Conservation (phyloP, 2,888 invertebrate genomes). For the Amblyjoppa fuscipennis region DNA sequence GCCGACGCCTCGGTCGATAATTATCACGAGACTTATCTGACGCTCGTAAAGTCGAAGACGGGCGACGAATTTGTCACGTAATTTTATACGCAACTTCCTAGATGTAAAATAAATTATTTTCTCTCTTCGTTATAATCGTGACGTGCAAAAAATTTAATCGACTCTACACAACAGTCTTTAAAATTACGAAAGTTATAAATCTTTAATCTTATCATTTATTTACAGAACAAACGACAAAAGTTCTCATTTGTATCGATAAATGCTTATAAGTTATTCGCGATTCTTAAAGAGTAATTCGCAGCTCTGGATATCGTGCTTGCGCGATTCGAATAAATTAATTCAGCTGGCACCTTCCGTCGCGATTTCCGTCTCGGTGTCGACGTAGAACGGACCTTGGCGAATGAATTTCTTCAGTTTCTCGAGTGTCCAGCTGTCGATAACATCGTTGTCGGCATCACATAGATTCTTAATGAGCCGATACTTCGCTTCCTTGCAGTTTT, state of each 20-base stretch:
- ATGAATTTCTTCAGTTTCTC: conserved; percentile 90
- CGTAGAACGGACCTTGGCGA: conserved; percentile 92
- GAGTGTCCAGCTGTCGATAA: conserved; percentile 88
- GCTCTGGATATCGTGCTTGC: background rate
- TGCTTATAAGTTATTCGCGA: background rate
- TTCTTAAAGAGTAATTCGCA: background rate
- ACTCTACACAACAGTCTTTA: background rate
- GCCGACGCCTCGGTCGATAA: background rate
- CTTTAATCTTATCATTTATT: conserved; percentile 51
- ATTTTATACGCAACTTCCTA: conserved; percentile 72
- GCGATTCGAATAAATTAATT: conserved; percentile 26
- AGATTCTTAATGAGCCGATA: conserved; percentile 90
- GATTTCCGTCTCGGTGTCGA: conserved; percentile 90
- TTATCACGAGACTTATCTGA: conserved; percentile 5
- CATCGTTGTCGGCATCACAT: conserved; percentile 85
- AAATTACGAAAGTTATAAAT: background rate
- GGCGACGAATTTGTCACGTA: conserved; percentile 45
- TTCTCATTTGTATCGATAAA: background rate
- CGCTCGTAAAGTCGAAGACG: conserved; percentile 16
- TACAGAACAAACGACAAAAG: conserved; percentile 32
- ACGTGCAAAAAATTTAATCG: background rate
- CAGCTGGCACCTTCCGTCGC: conserved; percentile 89
- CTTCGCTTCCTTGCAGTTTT: conserved; percentile 91
- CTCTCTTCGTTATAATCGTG: conserved; percentile 70
- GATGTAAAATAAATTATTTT: conserved; percentile 82